Evolutionary conservation across 2,797 vertebrate species (phyloP), one percentile per base, ranked within the genome.

Genomic region (Ctenopoma kingsleyae): DNA sequence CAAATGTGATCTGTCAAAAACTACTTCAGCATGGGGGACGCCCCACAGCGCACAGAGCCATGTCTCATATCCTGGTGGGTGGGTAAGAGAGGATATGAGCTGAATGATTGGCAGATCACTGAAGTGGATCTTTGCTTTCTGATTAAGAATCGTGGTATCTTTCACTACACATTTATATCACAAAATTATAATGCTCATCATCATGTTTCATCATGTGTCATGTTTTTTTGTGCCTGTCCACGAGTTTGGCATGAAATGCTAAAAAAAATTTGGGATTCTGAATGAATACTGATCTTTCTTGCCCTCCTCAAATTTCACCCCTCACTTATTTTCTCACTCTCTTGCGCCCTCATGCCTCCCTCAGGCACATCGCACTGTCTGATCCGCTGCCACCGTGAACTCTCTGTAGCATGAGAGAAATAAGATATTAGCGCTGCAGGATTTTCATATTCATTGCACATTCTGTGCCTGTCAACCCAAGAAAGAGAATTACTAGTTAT

Each of bases 361-460:
- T 75, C 38, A 8, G 78, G 85, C 71, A 47, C 56, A 75, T 80
- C 82, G 22, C 71, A n/a, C 49, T 55, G 60, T 87, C 84, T 86
- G 85, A 89, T 86, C 74, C 67, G 51, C 59, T 82, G 38, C 78
- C 81, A 63, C 75, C 27, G 52, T 76, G 55, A 77, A 71, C 67
- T 61, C 78, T 81, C 62, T 71, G 58, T 56, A 70, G 75, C 69
- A 75, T 73, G 70, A 85, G 73, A 82, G 57, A 85, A 85, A 84
- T 87, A 55, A 70, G 73, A 83, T 83, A 84, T 76, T 85, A 73
- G 74, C 65, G 67, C 80, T 22, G 19, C 76, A 41, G 80, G 69
- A 67, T 79, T 89, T 86, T 82, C 36, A 69, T 73, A 73, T 78
- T 82, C 81, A 75, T 60, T 67, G 63, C 75, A 66, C 82, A 67